These are phyloP conservation scores for Phaetusa simplex DNA, from an alignment of 2,113 vertebrate genomes.

Conservation along the genomic window DNA sequence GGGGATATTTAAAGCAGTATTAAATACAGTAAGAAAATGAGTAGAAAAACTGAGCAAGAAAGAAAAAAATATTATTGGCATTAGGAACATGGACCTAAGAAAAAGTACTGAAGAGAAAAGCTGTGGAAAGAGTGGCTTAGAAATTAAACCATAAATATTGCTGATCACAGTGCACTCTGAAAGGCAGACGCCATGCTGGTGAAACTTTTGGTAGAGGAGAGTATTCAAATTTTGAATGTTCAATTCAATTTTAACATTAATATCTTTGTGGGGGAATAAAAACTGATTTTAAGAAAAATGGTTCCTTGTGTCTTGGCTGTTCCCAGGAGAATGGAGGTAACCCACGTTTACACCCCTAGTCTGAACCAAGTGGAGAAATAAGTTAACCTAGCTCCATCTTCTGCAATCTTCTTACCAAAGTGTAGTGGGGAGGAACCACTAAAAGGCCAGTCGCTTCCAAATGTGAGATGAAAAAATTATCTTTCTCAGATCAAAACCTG, in stretches of 20 bases:
- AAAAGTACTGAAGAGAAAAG: background rate
- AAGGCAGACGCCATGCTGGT: background rate
- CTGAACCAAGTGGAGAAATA: background rate
- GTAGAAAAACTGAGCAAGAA: background rate
- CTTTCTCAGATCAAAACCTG: background rate
- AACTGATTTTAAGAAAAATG: background rate
- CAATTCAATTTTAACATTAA: background rate
- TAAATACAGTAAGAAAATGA: slow-evolving; percentile 14
- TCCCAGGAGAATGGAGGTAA: background rate
- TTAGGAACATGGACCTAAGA: background rate
- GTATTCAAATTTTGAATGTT: background rate
- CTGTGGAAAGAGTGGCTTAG: background rate
- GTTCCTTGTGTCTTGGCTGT: background rate
- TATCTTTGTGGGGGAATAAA: background rate
- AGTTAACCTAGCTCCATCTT: background rate
- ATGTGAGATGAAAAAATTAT: background rate
- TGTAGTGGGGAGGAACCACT: background rate
- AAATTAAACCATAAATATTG: background rate
- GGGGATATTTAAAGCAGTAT: slow-evolving; percentile 15
- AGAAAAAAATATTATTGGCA: background rate
- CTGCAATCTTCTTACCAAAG: background rate
- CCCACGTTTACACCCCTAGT: background rate
- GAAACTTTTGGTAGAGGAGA: background rate
- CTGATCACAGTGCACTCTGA: background rate
- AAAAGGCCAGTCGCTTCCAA: background rate